Conservation (phyloP, 2,113 vertebrate genomes). For the Notothenia rossii region DNA sequence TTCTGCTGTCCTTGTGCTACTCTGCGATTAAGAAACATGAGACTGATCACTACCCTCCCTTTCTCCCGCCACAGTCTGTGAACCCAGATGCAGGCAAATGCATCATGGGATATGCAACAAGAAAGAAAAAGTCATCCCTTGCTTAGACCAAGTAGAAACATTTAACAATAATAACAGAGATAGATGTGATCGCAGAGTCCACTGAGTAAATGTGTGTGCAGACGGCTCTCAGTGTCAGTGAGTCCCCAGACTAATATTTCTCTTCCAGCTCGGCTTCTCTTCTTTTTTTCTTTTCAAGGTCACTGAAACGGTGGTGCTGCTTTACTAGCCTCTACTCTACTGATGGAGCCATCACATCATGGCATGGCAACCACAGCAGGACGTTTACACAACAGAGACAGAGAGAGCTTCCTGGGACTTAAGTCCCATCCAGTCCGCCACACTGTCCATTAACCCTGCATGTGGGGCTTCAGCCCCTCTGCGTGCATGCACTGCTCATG, state of each 20-base stretch:
- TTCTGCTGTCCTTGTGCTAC: conserved; percentile 61
- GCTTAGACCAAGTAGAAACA: conserved; percentile 5
- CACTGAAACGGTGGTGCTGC: conserved; percentile 25
- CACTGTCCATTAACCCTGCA: conserved; percentile 25
- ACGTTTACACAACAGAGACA: conserved; percentile 20
- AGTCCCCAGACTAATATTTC: conserved; percentile 8
- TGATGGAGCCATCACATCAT: conserved; percentile 30
- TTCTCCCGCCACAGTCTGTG: conserved; percentile 5
- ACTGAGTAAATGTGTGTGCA: background rate
- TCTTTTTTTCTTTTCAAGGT: conserved; percentile 67
- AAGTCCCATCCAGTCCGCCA: conserved; percentile 3
- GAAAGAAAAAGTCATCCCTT: conserved; percentile 32
- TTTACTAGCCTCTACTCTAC: conserved; percentile 17
- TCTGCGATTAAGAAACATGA: conserved; percentile 57
- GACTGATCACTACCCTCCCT: conserved; percentile 40
- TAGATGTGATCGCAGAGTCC: background rate
- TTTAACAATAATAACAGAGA: conserved; percentile 1
- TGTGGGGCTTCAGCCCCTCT: conserved; percentile 20
- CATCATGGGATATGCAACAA: conserved; percentile 37
- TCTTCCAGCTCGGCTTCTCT: conserved; percentile 29
- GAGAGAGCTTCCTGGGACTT: conserved; percentile 27
- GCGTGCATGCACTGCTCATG: conserved; percentile 17
- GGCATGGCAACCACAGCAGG: conserved; percentile 33
- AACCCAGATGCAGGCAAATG: conserved; percentile 30
- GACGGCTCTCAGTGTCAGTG: background rate